Percentiles rank a stretch among this genome's conserved stretches.
Conservation (phyloP, 2,888 invertebrate species). For the Stratiomys singularior region DNA sequence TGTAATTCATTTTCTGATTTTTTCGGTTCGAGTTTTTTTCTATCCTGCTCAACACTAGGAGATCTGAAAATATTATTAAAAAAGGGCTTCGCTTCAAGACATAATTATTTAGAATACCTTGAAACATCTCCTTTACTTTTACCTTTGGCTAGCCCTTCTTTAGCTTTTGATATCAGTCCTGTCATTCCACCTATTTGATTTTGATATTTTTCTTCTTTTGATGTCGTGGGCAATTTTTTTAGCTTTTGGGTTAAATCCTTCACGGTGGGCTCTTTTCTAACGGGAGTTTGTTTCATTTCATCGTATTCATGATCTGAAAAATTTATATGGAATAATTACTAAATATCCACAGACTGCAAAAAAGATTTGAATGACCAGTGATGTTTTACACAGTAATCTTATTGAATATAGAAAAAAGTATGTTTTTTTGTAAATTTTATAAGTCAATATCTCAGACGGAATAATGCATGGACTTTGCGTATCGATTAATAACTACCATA, state of each 20-base stretch:
- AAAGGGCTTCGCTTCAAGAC: slow-evolving; percentile 10
- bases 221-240: slow-evolving; percentile 72
- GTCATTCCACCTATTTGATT: slow-evolving; percentile 84
- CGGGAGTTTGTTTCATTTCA: slow-evolving; percentile 71
- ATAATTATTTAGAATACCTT: slow-evolving; percentile 56
- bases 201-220: slow-evolving; percentile 71
- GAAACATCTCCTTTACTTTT: slow-evolving; percentile 77
- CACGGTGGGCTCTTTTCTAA: slow-evolving; percentile 89
- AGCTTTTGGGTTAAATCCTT: slow-evolving; percentile 89
- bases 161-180: slow-evolving; percentile 92
- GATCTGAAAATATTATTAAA: slow-evolving; percentile 68
- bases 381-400: too few relatives aligned
- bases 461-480: too few relatives aligned
- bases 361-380: too few relatives aligned
- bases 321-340: too few relatives aligned
- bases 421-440: too few relatives aligned
- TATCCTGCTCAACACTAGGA: slow-evolving; percentile 78
- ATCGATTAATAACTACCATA: too few relatives aligned
- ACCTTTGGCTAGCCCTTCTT: slow-evolving; percentile 89
- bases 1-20: slow-evolving; percentile 94
- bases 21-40: slow-evolving; percentile 77
- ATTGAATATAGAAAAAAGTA: too few relatives aligned
- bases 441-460: too few relatives aligned
- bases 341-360: too few relatives aligned
- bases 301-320: slow-evolving; percentile 69